Conservation (phyloP, 2,797 vertebrate genomes). For the Schizopygopsis pylzovi region DNA sequence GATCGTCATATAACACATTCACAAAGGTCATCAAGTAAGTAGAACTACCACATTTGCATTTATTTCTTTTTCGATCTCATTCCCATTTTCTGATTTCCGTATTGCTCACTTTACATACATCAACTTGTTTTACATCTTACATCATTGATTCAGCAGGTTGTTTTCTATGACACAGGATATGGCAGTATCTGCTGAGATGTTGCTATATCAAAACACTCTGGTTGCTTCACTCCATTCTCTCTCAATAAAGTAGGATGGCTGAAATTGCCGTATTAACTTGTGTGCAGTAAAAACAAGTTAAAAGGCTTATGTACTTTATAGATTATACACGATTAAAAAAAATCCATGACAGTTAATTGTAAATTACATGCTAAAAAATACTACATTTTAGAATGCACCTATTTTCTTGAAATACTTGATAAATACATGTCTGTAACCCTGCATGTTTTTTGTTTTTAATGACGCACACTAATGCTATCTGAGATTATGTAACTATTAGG, state of each 20-base stretch:
- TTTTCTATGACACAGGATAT: constrained; percentile 73
- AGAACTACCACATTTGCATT: constrained; percentile 1
- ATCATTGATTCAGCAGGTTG: constrained; percentile 52
- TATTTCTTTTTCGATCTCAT: background rate
- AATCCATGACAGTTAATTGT: background rate
- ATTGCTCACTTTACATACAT: background rate
- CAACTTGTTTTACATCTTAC: constrained; percentile 7
- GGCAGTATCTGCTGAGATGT: constrained; percentile 53
- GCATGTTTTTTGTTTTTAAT: background rate
- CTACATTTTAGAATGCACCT: background rate
- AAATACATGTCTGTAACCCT: background rate
- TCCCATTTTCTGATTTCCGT: constrained; percentile 50
- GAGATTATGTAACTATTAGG: background rate
- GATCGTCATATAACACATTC: background rate
- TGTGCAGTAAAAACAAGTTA: too few species aligned
- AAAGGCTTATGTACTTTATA: too few species aligned
- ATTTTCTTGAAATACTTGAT: background rate
- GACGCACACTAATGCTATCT: background rate
- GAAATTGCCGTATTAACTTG: constrained; percentile 56
- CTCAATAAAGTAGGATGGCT: constrained; percentile 55
- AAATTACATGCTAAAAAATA: background rate
- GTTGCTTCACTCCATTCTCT: too few species aligned
- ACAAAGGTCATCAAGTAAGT: background rate
- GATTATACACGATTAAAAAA: background rate
- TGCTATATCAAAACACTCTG: constrained; percentile 64